phyloP scores from a whole-genome alignment of 1,140 invertebrate genomes.

The Acromyrmex echinatior region DNA sequence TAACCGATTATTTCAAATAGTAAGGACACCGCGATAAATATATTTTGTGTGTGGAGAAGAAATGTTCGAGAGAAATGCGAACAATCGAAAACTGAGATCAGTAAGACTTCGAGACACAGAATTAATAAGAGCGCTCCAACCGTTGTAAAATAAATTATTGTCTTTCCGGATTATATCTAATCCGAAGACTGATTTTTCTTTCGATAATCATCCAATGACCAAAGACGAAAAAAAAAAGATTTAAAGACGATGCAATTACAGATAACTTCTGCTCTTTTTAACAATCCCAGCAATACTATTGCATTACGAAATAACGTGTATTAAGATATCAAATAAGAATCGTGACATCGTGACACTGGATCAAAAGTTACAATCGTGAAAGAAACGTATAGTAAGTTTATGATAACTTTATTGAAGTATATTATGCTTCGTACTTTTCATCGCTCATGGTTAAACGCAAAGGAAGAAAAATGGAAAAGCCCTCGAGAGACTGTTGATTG shows the following conservation, averaged over 20 bases:
- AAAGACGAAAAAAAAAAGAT: background rate
- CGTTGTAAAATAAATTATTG: too few species aligned
- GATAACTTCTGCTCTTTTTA: background rate
- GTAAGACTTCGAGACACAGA: too few species aligned
- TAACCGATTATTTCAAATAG: too few species aligned
- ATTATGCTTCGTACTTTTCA: background rate
- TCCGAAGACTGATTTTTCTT: too few species aligned
- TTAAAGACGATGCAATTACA: conserved; percentile 11
- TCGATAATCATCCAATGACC: too few species aligned
- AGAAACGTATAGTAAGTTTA: background rate
- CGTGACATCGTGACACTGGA: background rate
- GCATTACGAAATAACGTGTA: background rate
- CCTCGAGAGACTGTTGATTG: conserved; percentile 22
- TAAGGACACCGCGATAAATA: too few species aligned
- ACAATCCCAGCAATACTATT: background rate
- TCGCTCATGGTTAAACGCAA: conserved; percentile 19
- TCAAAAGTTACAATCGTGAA: background rate
- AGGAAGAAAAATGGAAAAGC: conserved; percentile 41
- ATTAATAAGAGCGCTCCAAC: too few species aligned
- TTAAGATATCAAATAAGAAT: background rate
- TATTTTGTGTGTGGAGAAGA: too few species aligned
- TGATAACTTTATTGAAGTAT: background rate
- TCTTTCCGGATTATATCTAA: too few species aligned
- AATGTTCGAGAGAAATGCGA: too few species aligned
- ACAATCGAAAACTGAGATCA: too few species aligned